These are phyloP conservation scores for Erpetoichthys calabaricus DNA, from an alignment of 2,797 vertebrate genomes.

Conservation along the genomic window DNA sequence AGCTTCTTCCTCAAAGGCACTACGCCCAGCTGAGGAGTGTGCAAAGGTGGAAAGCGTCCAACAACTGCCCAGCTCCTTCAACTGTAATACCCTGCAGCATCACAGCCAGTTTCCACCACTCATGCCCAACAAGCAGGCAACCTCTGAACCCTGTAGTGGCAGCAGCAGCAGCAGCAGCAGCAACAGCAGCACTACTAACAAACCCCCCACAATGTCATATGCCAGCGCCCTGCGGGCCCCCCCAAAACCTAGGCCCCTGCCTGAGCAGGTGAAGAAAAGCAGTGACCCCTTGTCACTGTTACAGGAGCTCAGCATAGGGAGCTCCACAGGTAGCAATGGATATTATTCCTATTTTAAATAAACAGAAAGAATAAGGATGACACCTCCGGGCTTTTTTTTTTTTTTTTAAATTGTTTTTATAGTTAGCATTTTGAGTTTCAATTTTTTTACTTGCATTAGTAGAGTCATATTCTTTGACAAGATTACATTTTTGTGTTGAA, in stretches of 20 bases:
- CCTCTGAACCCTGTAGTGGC: constrained; percentile 58
- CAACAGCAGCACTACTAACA: constrained; percentile 52
- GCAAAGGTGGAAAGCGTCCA: constrained; percentile 64
- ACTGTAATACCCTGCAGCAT: constrained; percentile 75
- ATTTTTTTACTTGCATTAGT: constrained; percentile 48
- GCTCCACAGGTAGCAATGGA: constrained; percentile 95
- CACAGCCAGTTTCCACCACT: constrained; percentile 96
- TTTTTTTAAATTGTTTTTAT: constrained; percentile 46
- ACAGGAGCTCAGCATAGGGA: constrained; percentile 96
- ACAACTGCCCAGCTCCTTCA: constrained; percentile 58
- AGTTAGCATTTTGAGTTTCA: constrained; percentile 15
- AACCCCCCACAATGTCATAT: constrained; percentile 91
- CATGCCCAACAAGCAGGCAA: constrained; percentile 78
- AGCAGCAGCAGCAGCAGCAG: constrained; percentile 36
- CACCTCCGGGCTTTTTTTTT: constrained; percentile 40
- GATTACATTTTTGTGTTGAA: constrained; percentile 55
- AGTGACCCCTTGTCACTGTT: constrained; percentile 93
- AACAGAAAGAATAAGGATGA: constrained; percentile 40
- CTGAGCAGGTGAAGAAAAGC: constrained; percentile 93
- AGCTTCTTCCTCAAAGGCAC: constrained; percentile 65
- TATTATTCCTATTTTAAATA: constrained; percentile 99
- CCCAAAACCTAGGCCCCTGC: constrained; percentile 83
- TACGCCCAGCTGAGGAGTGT: constrained; percentile 70
- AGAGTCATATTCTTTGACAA: constrained; percentile 43
- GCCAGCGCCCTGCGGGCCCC: constrained; percentile 91